Conservation (phyloP, 1,140 invertebrate species). For the Bradynema listronoti region DNA sequence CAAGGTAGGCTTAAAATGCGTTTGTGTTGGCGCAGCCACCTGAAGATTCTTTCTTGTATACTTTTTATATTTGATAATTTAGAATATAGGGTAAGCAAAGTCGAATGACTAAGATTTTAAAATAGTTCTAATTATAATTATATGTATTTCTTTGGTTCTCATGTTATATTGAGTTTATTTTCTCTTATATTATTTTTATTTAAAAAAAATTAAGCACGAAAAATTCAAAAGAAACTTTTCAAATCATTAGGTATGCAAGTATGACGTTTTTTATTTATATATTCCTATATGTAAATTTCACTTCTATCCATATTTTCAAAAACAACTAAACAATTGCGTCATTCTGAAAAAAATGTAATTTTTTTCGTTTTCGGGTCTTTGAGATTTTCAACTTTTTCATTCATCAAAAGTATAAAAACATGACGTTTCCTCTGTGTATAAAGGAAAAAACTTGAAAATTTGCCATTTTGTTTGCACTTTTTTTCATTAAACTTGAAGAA, state of each 20-base stretch:
- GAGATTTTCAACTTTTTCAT: no score
- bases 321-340: no score
- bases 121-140: background rate
- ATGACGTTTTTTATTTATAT: no score
- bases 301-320: no score
- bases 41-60: conserved; percentile 43
- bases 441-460: background rate
- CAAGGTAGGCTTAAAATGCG: conserved; percentile 77
- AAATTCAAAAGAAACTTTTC: no score
- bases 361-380: no score
- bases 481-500: no score
- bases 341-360: no score
- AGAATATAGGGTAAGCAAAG: background rate
- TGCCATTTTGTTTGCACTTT: background rate
- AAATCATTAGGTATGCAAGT: no score
- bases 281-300: no score
- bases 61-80: background rate
- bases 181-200: background rate
- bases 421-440: no score
- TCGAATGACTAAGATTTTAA: background rate
- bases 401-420: no score
- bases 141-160: background rate
- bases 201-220: background rate
- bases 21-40: conserved; percentile 89
- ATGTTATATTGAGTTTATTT: conserved; percentile 5